phyloP scores from a whole-genome alignment of 2,888 invertebrate genomes.

The Ormyrus pomaceus region DNA sequence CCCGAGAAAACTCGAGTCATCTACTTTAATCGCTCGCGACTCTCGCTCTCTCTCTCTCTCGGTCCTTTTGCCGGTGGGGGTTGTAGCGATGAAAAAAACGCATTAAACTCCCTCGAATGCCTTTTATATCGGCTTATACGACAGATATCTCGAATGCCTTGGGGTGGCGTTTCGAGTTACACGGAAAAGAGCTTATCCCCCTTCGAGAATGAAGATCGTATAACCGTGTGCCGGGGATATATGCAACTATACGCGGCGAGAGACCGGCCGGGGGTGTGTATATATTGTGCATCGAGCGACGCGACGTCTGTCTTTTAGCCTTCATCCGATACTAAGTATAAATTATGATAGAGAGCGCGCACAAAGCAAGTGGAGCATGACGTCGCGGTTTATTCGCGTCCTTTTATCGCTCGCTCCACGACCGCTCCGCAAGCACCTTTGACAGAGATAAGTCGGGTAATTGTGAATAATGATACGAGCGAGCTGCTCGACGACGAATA shows the following conservation, averaged over 20 bases:
- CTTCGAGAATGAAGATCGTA: constrained; percentile 57
- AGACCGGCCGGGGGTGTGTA: background rate
- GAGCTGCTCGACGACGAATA: no score
- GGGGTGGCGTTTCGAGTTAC: constrained; percentile 61
- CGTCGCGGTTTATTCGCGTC: background rate
- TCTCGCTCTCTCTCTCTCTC: background rate
- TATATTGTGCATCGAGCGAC: constrained; percentile 16
- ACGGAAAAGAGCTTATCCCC: constrained; percentile 63
- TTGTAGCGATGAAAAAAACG: constrained; percentile 11
- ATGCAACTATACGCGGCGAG: constrained; percentile 2
- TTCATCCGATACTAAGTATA: constrained; percentile 20
- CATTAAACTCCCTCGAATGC: constrained; percentile 26
- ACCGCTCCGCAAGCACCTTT: background rate
- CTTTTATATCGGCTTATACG: constrained; percentile 23
- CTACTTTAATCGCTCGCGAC: constrained; percentile 29
- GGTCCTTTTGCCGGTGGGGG: background rate
- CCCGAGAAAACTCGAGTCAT: constrained; percentile 33
- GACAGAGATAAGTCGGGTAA: constrained; percentile 2
- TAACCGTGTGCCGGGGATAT: background rate
- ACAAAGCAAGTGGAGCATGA: constrained; percentile 16
- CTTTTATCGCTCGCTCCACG: background rate
- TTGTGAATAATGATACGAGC: constrained; percentile 7
- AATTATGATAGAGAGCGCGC: constrained; percentile 22
- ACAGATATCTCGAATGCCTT: constrained; percentile 55
- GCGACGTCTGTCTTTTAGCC: constrained; percentile 26